A percentile compares a stretch with the other conserved stretches of the same genome.
Evolutionary conservation across 2,888 invertebrate species (phyloP).

Genomic region (Seira musarum): DNA sequence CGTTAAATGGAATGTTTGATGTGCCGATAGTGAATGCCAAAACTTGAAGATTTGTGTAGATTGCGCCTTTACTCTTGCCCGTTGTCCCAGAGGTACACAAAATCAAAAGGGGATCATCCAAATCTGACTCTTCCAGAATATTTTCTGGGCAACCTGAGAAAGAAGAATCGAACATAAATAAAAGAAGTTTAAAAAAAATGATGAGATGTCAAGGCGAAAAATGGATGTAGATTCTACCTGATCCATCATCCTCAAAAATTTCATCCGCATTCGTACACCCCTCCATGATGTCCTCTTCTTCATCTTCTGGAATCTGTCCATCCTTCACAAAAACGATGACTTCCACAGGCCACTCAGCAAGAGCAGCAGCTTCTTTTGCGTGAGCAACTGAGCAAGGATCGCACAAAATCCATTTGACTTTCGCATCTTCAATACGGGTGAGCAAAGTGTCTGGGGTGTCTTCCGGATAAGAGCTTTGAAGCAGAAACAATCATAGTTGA

Average conservation of each 20-base stretch:
- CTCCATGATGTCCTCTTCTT: conserved; percentile 40
- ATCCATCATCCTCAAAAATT: conserved; percentile 65
- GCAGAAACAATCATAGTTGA: no score
- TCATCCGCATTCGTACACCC: conserved; percentile 62
- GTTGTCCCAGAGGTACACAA: conserved; percentile 67
- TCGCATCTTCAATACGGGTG: conserved; percentile 55
- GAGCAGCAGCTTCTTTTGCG: conserved; percentile 55
- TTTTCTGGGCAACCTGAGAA: conserved; percentile 56
- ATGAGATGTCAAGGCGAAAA: no score
- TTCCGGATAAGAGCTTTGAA: conserved; percentile 67
- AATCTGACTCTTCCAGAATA: conserved; percentile 47
- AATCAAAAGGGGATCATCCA: conserved; percentile 66
- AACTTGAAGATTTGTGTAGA: conserved; percentile 65
- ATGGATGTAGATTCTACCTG: conserved; percentile 37
- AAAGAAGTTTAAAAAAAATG: no score
- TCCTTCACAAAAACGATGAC: conserved; percentile 61
- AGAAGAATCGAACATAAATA: no score
- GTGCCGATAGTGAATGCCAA: conserved; percentile 65
- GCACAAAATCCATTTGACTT: conserved; percentile 65
- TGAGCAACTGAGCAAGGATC: conserved; percentile 60
- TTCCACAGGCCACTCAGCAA: conserved; percentile 62
- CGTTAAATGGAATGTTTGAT: conserved; percentile 61
- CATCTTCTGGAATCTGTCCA: conserved; percentile 28
- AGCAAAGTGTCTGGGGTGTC: conserved; percentile 67
- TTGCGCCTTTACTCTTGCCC: conserved; percentile 66